Percentiles rank a stretch among this genome's conserved stretches.
Evolutionary conservation across 2,888 invertebrate genomes (phyloP).

Genomic region (Criorhina ranunculi): DNA sequence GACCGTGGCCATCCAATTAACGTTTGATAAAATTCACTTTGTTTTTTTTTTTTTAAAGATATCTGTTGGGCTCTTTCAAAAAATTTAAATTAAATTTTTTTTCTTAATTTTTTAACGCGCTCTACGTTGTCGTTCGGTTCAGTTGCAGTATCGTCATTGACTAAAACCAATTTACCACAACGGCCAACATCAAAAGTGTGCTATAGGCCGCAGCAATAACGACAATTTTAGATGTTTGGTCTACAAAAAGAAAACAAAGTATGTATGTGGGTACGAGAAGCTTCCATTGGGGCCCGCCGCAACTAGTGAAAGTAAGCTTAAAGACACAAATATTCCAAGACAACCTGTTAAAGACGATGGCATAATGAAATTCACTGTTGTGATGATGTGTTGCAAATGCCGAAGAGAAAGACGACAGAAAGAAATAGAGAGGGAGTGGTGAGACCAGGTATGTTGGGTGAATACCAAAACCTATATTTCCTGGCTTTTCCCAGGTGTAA

Average conservation of each 20-base stretch:
- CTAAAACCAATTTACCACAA: constrained; percentile 72
- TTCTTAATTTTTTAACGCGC: constrained; percentile 16
- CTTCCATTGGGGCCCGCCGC: no score
- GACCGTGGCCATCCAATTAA: constrained; percentile 55
- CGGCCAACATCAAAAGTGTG: constrained; percentile 72
- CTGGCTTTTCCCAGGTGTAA: constrained; percentile 62
- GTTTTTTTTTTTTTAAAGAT: constrained; percentile 2
- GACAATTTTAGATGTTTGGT: constrained; percentile 46
- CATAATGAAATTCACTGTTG: constrained; percentile 50
- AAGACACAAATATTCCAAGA: constrained; percentile 33
- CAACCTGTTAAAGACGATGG: constrained; percentile 57
- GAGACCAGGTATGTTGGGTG: background rate
- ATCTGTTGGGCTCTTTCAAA: constrained; percentile 5
- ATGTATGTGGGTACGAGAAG: background rate
- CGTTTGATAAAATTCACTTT: constrained; percentile 42
- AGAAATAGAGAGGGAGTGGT: background rate
- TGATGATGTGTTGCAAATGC: constrained; percentile 1
- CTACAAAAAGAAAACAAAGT: constrained; percentile 52
- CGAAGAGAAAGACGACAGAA: constrained; percentile 26
- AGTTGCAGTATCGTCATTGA: constrained; percentile 65
- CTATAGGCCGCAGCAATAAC: constrained; percentile 33
- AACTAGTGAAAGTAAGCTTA: constrained; percentile 65
- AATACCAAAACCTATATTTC: constrained; percentile 61
- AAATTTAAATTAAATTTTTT: constrained; percentile 37
- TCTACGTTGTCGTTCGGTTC: constrained; percentile 37